Base-by-base conservation (phyloP, 2,888 invertebrate genomes). In the Cephus sareptanus region DNA sequence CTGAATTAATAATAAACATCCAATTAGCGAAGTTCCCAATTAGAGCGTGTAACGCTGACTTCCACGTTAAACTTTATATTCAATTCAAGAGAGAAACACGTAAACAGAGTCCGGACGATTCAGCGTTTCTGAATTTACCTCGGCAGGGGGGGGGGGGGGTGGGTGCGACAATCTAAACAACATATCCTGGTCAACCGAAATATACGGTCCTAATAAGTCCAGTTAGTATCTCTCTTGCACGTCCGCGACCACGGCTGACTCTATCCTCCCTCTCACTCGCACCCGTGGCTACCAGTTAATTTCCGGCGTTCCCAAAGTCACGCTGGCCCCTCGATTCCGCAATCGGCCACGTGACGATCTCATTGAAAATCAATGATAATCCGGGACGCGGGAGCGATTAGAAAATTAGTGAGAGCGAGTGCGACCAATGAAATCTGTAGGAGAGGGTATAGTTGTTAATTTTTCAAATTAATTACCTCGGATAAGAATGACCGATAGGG, bases 11-110 rank as follows among this genome's bases (percentile, higher is more conserved):
- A 83, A 84, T 81, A 82, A 84, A 84, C 82, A 83, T 83, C 85
- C 82, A 85, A 85, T 86, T 84, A 86, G 81, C 81, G 79, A 83
- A 82, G 80, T 83, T 82, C 77, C 80, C 81, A 84, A 83, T 84
- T 82, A 82, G 79, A 83, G 84, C 80, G 82, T 80, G 81, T 80
- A 80, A 81, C 79, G 77, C 80, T 80, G 82, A 83, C 84, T 84
- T 84, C 79, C 81, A 79, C 74, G 81, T 79, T 79, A 83, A 85
- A 84, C 80, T 83, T 83, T 83, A 81, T 82, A 80, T 76, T 81
- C 83, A 33, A 56, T 56, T 56, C 56, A 56, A 9, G 30, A 23
- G 71, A 13, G 75, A 79, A 79, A 79, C 75, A 77, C 77, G 79
- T 75, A 75, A 76, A 77, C 75, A 76, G 75, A 68, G 70, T 75